Evolutionary conservation across 2,797 vertebrate genomes (phyloP).

Genomic region (Rhincodon typus): DNA sequence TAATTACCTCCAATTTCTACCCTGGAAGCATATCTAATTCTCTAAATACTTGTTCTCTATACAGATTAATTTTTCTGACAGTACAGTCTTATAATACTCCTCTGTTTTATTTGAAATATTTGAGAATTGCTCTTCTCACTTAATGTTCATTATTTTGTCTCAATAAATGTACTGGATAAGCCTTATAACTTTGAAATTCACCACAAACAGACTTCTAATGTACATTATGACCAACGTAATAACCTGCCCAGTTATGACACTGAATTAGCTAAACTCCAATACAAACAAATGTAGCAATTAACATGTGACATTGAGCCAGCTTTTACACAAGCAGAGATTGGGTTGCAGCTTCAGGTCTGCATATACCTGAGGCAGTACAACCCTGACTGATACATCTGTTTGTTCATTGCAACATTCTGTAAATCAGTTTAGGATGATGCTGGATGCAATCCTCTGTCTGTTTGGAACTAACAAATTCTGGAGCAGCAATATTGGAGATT

Average conservation of each 20-base stretch:
- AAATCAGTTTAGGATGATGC: not conserved
- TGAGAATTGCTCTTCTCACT: too few species aligned
- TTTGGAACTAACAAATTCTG: not conserved
- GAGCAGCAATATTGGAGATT: not conserved
- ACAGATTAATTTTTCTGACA: too few species aligned
- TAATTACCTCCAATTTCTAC: too few species aligned
- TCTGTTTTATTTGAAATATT: too few species aligned
- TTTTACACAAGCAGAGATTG: not conserved
- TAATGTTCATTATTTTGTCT: too few species aligned
- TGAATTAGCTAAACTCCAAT: not conserved
- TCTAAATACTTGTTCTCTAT: too few species aligned
- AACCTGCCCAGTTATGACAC: not conserved
- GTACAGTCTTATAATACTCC: too few species aligned
- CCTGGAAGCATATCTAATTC: too few species aligned
- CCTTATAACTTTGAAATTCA: not conserved
- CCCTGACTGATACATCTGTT: not conserved
- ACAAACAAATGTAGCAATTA: not conserved
- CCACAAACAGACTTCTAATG: not conserved
- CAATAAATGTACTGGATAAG: too few species aligned
- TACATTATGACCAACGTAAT: not conserved
- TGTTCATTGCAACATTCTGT: not conserved
- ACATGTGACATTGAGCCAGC: not conserved
- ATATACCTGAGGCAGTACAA: not conserved
- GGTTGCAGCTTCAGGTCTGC: not conserved
- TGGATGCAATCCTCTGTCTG: not conserved